A percentile compares a stretch with the other conserved stretches of the same genome.
These are phyloP conservation scores for Dione juno DNA, from an alignment of 2,888 invertebrate genomes.

Conservation along the genomic window DNA sequence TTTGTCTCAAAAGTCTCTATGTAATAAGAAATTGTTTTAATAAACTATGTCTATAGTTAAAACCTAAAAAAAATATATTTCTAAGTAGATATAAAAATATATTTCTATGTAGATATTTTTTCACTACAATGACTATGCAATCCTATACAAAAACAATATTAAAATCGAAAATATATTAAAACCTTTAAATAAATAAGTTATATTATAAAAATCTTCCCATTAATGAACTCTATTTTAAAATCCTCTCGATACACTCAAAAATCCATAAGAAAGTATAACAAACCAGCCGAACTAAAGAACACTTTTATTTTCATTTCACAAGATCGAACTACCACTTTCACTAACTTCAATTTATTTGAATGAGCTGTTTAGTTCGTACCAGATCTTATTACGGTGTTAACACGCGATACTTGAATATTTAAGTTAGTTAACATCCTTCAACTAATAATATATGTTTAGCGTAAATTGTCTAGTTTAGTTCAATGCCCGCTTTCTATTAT, in stretches of 20 bases:
- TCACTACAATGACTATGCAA: no score
- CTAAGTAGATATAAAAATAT: no score
- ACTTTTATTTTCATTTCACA: conserved; percentile 45
- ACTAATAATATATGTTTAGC: conserved; percentile 4
- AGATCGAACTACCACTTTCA: conserved; percentile 40
- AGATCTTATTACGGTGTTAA: conserved; percentile 1
- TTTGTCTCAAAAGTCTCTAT: no score
- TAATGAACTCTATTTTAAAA: neutral
- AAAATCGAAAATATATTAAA: no score
- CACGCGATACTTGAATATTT: conserved; percentile 13
- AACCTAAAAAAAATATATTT: no score
- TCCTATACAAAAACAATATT: neutral
- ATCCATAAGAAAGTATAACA: conserved; percentile 24
- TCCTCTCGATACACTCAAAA: neutral
- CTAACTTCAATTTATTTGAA: conserved; percentile 38
- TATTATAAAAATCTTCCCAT: neutral
- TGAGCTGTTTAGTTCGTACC: conserved; percentile 25
- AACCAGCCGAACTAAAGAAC: conserved; percentile 25
- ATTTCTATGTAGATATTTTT: no score
- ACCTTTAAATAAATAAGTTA: no score
- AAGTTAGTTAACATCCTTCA: neutral
- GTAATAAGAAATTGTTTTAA: no score
- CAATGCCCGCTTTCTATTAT: neutral
- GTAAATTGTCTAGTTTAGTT: neutral
- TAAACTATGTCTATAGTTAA: no score